These are phyloP conservation scores for Platorchestia sp. DNA, from an alignment of 1,140 invertebrate genomes.

Conservation along the genomic window DNA sequence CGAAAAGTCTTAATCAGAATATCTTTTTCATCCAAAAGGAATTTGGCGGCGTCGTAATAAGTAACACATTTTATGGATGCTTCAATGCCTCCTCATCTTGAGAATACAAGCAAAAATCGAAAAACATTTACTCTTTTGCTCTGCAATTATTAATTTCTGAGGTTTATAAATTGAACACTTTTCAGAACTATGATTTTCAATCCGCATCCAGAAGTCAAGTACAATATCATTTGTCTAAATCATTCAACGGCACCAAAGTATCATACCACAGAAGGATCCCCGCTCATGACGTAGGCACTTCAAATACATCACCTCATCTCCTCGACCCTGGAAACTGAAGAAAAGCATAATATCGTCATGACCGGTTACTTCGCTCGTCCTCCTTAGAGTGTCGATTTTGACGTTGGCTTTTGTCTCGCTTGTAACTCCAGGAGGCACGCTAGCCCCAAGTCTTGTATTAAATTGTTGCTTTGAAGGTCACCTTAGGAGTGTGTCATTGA, in stretches of 20 bases:
- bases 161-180: too few relatives aligned
- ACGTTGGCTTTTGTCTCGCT: neutral
- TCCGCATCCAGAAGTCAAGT: neutral
- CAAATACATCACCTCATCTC: neutral
- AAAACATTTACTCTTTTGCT: too few relatives aligned
- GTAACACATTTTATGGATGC: too few relatives aligned
- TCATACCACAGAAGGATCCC: neutral
- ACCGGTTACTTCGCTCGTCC: neutral
- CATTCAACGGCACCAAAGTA: too few relatives aligned
- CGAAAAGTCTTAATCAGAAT: too few relatives aligned
- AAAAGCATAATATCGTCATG: neutral
- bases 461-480: neutral
- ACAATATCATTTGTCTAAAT: too few relatives aligned
- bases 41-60: too few relatives aligned
- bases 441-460: neutral
- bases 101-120: too few relatives aligned
- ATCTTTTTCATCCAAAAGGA: too few relatives aligned
- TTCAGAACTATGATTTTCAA: neutral
- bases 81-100: too few relatives aligned
- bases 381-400: neutral
- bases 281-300: neutral
- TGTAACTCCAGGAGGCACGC: neutral
- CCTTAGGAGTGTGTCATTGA: neutral
- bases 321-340: neutral
- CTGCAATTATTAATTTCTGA: too few relatives aligned